phyloP scores from a whole-genome alignment of 1,140 invertebrate species.

The Dryas iulia region DNA sequence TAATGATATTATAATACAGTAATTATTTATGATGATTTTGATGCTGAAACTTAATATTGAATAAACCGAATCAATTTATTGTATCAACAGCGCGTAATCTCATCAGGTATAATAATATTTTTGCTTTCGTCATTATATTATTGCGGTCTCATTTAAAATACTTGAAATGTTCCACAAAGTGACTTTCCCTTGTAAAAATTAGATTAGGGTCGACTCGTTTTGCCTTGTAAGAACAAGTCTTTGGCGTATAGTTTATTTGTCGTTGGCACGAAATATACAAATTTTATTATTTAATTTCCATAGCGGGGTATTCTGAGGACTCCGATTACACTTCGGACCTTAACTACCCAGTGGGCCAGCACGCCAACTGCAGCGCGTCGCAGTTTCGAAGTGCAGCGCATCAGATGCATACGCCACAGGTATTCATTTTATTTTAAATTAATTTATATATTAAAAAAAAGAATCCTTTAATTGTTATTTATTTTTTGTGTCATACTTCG shows the following conservation, averaged over 20 bases:
- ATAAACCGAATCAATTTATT: background rate
- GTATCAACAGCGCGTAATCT: background rate
- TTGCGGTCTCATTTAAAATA: background rate
- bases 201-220: background rate
- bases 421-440: conserved; percentile 24
- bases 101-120: conserved; percentile 3
- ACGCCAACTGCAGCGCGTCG: conserved; percentile 91
- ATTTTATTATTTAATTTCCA: conserved; percentile 14
- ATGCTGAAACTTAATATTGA: background rate
- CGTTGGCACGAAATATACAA: background rate
- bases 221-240: background rate
- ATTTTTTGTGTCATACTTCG: too few species aligned
- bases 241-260: background rate
- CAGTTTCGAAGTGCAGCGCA: conserved; percentile 90
- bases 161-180: background rate
- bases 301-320: conserved; percentile 96
- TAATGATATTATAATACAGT: background rate
- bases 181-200: conserved; percentile 1
- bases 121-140: background rate
- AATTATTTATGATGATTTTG: background rate
- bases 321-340: conserved; percentile 97
- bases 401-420: conserved; percentile 87
- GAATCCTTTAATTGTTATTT: conserved; percentile 5
- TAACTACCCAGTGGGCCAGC: conserved; percentile 95
- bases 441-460: too few species aligned